phyloP scores from a whole-genome alignment of 2,113 vertebrate genomes.

The Merops nubicus region DNA sequence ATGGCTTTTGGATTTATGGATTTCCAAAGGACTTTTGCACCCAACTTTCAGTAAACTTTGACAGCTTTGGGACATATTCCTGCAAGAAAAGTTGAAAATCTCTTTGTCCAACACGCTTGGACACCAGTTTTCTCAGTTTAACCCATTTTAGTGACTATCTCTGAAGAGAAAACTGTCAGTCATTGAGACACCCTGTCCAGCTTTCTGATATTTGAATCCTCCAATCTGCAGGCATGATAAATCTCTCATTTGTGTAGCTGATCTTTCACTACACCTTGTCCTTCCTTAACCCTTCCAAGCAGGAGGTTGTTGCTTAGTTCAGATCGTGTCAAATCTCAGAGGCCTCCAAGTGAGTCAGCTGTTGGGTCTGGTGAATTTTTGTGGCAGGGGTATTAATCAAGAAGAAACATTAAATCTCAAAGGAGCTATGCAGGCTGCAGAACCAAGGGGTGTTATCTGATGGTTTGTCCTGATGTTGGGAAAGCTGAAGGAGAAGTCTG shows the following conservation, averaged over 20 bases:
- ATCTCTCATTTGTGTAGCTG: background rate
- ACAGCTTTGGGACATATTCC: background rate
- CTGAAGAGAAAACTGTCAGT: background rate
- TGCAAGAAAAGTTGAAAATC: background rate
- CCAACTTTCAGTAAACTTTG: background rate
- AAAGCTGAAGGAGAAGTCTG: background rate
- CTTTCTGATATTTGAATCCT: background rate
- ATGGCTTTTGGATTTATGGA: background rate
- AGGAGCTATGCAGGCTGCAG: background rate
- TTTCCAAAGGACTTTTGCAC: background rate
- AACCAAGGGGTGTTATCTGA: background rate
- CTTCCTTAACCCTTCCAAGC: background rate
- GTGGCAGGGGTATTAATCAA: background rate
- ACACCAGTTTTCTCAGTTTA: no score
- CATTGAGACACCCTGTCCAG: background rate
- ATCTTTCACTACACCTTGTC: background rate
- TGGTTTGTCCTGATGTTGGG: background rate
- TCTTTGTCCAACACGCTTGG: background rate
- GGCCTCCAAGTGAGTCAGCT: background rate
- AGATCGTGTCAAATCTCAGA: background rate
- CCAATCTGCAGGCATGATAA: background rate
- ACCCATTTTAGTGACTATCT: background rate
- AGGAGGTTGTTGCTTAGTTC: background rate
- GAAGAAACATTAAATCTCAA: background rate
- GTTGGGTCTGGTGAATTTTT: background rate